Base-by-base conservation (phyloP, 1,140 invertebrate genomes). In the Papilio dardanus region DNA sequence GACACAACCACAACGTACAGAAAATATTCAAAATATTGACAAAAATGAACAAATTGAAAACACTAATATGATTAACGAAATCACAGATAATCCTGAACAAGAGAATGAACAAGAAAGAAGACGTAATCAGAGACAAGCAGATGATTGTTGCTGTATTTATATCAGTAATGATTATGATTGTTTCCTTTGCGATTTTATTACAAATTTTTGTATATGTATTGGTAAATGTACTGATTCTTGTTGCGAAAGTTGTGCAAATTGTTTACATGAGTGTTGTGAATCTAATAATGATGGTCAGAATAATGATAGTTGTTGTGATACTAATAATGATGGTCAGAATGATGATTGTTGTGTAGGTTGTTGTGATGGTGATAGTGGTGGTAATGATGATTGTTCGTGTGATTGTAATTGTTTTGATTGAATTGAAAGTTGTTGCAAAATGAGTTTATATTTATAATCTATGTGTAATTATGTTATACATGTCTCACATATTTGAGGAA, bases 401-500 rank as follows among this genome's bases (percentile, higher is more conserved):
- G 62, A 66, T 66, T 66, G 62, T 33, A 66, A 31, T 33, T 66
- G 62, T 66, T 66, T 66, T 66, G 62, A 66, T 66, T 66, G 30
- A 33, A 66, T 37, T 37, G 0, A 35, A 35, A 4, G 33, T 35
- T 35, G 6, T 35, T 35, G 10, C 0, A 7, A 42, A n/a, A n/a
- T n/a, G 3, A n/a, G 42, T n/a, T 19, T n/a, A n/a, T n/a, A n/a
- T 46, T 46, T 5, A 46, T n/a, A 1, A 46, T 14, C n/a, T 46
- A 46, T 16, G 14, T 42, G 3, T n/a, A 42, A 42, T 42, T 16
- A 16, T 16, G 16, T 42, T 37, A 37, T 10, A 33, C 7, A 40
- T 40, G n/a, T 42, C 14, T 42, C 14, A 16, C 40, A 16, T 16
- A 42, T 16, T 16, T 16, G 1, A 42, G 2, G 40, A 42, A 16